These are phyloP conservation scores for Marisa cornuarietis DNA, from an alignment of 1,140 invertebrate species.

Conservation along the genomic window DNA sequence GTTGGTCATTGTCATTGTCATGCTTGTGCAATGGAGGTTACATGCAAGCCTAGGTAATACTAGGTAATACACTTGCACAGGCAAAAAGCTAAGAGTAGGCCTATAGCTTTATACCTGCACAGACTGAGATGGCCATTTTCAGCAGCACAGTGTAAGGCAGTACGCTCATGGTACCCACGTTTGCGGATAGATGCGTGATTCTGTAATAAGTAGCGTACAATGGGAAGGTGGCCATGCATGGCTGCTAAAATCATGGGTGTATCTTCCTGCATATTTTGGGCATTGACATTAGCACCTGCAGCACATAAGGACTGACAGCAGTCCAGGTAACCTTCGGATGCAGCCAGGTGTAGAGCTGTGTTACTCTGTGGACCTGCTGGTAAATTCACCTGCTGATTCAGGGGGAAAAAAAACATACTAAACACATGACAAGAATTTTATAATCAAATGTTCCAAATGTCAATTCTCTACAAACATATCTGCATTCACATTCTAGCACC, in stretches of 20 bases:
- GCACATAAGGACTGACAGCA: conserved; percentile 70
- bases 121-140: conserved; percentile 60
- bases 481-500: too few relatives aligned
- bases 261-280: conserved; percentile 67
- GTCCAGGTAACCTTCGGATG: conserved; percentile 64
- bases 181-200: conserved; percentile 84
- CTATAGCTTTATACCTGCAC: conserved; percentile 6
- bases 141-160: conserved; percentile 58
- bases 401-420: too few relatives aligned
- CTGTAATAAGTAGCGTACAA: conserved; percentile 83
- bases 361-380: conserved; percentile 50
- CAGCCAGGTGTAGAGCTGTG: conserved; percentile 61
- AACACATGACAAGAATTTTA: too few relatives aligned
- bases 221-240: conserved; percentile 83
- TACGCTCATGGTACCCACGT: conserved; percentile 64
- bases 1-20: too few relatives aligned
- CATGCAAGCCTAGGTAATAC: too few relatives aligned
- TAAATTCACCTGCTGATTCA: conserved; percentile 67
- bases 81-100: too few relatives aligned
- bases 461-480: too few relatives aligned
- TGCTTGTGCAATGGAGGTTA: too few relatives aligned
- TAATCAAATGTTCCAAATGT: too few relatives aligned
- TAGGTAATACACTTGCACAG: too few relatives aligned
- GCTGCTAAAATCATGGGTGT: conserved; percentile 88
- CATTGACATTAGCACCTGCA: conserved; percentile 54